phyloP scores from a whole-genome alignment of 2,797 vertebrate genomes.

The Macropus fuliginosus region DNA sequence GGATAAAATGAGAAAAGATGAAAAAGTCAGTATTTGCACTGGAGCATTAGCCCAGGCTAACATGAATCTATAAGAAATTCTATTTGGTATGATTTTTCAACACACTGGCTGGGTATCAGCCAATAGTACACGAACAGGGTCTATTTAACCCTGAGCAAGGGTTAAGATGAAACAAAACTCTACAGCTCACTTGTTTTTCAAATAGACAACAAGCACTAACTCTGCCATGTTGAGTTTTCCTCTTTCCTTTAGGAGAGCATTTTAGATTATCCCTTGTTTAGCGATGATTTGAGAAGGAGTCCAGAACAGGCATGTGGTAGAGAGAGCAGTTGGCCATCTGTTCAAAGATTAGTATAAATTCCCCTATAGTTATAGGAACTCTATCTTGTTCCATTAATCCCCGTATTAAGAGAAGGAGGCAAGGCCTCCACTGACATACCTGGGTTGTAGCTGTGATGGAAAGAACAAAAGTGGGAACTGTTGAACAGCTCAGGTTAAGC shows the following conservation, averaged over 20 bases:
- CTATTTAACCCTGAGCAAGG: slow-evolving; percentile 47
- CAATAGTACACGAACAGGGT: neutral
- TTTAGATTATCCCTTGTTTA: neutral
- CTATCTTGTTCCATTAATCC: neutral
- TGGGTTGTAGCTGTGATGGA: slow-evolving; percentile 99
- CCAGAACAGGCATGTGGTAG: neutral
- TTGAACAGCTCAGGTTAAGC: slow-evolving; percentile 98
- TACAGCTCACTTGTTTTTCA: slow-evolving; percentile 24
- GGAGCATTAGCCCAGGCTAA: slow-evolving; percentile 6
- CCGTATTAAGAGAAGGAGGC: neutral
- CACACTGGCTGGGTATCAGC: neutral
- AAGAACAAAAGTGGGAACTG: slow-evolving; percentile 97
- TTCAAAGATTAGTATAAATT: neutral
- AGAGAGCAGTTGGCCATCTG: neutral
- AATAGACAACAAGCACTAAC: slow-evolving; percentile 20
- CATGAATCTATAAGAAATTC: slow-evolving; percentile 7
- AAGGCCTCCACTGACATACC: slow-evolving; percentile 82
- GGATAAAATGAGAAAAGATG: slow-evolving; percentile 28
- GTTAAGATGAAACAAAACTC: slow-evolving; percentile 34
- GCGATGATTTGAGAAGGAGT: neutral
- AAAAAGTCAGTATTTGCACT: slow-evolving; percentile 10
- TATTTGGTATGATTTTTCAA: neutral
- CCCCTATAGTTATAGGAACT: neutral
- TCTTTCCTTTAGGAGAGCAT: neutral
- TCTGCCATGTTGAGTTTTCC: neutral